Base-by-base conservation (phyloP, 1,140 invertebrate species). In the Lasioglossum albipes region DNA sequence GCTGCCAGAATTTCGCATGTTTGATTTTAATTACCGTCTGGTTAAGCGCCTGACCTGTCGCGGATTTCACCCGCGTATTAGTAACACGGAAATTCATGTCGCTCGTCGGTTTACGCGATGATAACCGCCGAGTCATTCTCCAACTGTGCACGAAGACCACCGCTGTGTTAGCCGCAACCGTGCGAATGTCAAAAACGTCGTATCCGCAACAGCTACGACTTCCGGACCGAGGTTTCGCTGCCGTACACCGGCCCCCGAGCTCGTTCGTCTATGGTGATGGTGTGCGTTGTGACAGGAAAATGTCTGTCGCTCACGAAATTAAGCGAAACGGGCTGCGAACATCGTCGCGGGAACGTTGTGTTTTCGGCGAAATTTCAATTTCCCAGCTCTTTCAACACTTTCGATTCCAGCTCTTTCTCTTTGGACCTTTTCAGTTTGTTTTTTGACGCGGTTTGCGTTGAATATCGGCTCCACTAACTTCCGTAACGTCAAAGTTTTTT, bases 111-210 rank as follows among this genome's bases (percentile, higher is more conserved):
- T 79, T 64, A 49, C 69, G 45, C 45, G 76, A 72, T 79, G 69
- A 79, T 79, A 79, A 68, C 68, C 45, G 57, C 41, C 75, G 68
- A 78, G 76, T 79, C 76, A 79, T 79, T 72, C 69, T 62, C n/a
- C 45, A 62, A 78, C 76, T 72, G 76, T 18, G 45, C 59, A 72
- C 68, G 68, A 79, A 72, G 76, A 65, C 68, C 68, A 54, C 54
- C 75, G 59, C 31, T 16, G 2, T 64, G 75, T 71, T 78, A 52
- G 31, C 67, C 75, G 59, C 75, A 78, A 62, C 67, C 68, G 75
- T 71, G 75, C 42, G 64, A 72, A 78, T 59, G 68, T 78, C 75
- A 78, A 78, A 78, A 78, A 78, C 75, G 75, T 78, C 75, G 75
- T 72, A 71, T 41, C 45, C 59, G 64, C 49, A 66, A 42, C 74